phyloP scores from a whole-genome alignment of 2,888 invertebrate species.

The Endotricha flammealis region DNA sequence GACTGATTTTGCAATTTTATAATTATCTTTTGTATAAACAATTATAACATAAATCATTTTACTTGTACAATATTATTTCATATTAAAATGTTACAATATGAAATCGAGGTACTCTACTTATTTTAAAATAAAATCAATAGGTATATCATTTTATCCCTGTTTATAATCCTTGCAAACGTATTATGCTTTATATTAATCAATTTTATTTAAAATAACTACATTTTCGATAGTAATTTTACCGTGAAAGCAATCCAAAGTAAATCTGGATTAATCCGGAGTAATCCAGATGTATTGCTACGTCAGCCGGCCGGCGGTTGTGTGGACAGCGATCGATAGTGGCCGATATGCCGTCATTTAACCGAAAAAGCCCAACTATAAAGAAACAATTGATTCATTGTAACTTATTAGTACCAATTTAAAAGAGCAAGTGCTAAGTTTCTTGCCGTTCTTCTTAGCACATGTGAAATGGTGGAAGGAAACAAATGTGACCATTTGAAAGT shows the following conservation, averaged over 20 bases:
- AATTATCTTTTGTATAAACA: too few relatives aligned
- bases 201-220: not conserved
- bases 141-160: not conserved
- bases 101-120: too few relatives aligned
- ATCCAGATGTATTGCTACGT: slow-evolving; percentile 6
- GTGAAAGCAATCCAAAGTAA: slow-evolving; percentile 3
- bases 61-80: too few relatives aligned
- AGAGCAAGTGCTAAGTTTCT: too few relatives aligned
- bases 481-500: too few relatives aligned
- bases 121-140: too few relatives aligned
- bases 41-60: too few relatives aligned
- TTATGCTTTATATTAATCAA: not conserved
- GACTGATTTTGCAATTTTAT: too few relatives aligned
- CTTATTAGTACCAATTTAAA: too few relatives aligned
- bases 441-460: too few relatives aligned
- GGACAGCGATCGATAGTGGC: slow-evolving; percentile 27
- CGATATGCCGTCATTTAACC: slow-evolving; percentile 28
- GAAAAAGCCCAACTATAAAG: slow-evolving; percentile 31
- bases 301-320: not conserved
- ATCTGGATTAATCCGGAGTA: slow-evolving; percentile 4
- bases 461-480: too few relatives aligned
- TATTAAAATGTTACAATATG: too few relatives aligned
- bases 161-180: not conserved
- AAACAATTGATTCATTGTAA: slow-evolving; percentile 41
- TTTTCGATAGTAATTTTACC: slow-evolving; percentile 2